phyloP scores from a whole-genome alignment of 2,113 vertebrate species.

The Forbesichthys papilliferus region DNA sequence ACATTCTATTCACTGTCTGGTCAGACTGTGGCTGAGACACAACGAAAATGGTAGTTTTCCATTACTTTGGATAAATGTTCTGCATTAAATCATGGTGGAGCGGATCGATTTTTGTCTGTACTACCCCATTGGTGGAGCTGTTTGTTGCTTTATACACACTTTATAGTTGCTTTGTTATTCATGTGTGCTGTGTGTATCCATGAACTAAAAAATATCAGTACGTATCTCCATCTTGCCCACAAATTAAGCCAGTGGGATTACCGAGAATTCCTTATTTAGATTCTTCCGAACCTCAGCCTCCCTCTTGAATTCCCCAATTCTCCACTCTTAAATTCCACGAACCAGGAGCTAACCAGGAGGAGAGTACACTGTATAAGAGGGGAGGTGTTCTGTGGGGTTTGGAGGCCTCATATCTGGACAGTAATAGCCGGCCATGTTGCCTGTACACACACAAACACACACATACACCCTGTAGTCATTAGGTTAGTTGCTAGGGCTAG shows the following conservation, averaged over 20 bases:
- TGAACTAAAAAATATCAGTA: slow-evolving; percentile 5
- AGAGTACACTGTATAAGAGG: too few species aligned
- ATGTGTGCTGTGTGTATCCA: background rate
- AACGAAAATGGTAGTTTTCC: background rate
- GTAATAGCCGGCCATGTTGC: slow-evolving; percentile 24
- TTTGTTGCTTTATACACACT: background rate
- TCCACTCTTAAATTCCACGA: background rate
- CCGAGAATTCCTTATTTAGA: slow-evolving; percentile 52
- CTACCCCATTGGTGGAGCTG: background rate
- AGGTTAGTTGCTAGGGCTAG: slow-evolving; percentile 21
- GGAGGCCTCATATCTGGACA: slow-evolving; percentile 33
- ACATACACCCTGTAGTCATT: slow-evolving; percentile 44
- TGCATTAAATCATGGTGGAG: background rate
- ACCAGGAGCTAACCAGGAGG: too few species aligned
- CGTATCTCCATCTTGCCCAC: slow-evolving; percentile 57
- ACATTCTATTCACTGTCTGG: slow-evolving; percentile 51
- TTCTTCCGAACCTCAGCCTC: slow-evolving; percentile 58
- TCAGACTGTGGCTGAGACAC: slow-evolving; percentile 16
- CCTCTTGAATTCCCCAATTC: slow-evolving; percentile 29
- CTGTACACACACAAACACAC: slow-evolving; percentile 40
- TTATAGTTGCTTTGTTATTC: too few species aligned
- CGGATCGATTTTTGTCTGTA: background rate
- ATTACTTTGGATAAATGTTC: background rate
- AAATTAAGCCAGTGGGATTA: slow-evolving; percentile 55
- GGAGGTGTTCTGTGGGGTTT: too few species aligned